Evolutionary conservation across 2,113 vertebrate genomes (phyloP), one percentile per base, ranked within the genome.

Genomic region (Xerus inauris): DNA sequence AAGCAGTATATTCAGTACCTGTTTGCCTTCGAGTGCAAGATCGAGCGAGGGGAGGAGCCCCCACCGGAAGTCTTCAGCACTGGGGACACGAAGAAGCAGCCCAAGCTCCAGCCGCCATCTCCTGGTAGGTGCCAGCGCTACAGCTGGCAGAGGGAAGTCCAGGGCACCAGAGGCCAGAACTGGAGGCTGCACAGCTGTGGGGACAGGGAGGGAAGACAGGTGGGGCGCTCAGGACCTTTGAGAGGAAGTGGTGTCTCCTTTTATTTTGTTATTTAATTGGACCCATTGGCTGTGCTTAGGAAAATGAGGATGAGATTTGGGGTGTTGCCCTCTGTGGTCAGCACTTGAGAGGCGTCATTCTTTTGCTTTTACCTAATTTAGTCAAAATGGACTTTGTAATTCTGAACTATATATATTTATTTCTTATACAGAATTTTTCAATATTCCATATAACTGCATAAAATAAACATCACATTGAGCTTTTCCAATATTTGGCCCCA

Each of bases 1-100:
- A 99, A 99, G 98, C 99, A 99, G 98, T 99, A 99, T 97, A 99
- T 99, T 97, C 99, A 99, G 98, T 99, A 99, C 98, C 99, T 99
- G 98, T 99, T 99, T 72, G 99, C 99, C 98, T 99, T 99, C 8
- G 99, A 99, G 99, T 99, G 99, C 96, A 99, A 99, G 98, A 99
- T 99, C 93, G 99, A 99, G 98, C 98, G 99, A 71, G 99, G 99
- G 92, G 99, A 99, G 98, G 99, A 99, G 97, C 99, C 99, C 35
- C 99, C 99, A 11, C 99, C 99, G 0, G 99, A 99, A 98, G 99
- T 99, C 98, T 99, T 99, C 98, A 99, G 98, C 97, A 98, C 98
- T 42, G 98, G 98, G 4, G 99, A 99, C 94, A 98, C 98, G 51
- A 99, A 99, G 98, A 99, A 99, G 98, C 99, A 99, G 98, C 98